Conservation (phyloP, 2,113 vertebrate species). For the Bufo gargarizans region DNA sequence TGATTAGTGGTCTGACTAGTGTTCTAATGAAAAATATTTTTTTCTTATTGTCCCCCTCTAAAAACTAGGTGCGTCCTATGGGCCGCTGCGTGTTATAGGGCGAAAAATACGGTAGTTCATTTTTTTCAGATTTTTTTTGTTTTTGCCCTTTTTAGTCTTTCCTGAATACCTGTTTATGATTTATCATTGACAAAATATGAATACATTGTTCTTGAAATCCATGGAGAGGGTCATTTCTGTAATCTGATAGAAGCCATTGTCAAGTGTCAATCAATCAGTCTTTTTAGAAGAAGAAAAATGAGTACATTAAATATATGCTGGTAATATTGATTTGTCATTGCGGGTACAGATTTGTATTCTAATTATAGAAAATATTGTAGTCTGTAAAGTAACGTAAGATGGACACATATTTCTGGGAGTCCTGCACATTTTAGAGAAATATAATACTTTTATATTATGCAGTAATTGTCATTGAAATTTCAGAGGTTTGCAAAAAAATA, state of each 20-base stretch:
- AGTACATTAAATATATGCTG: not conserved
- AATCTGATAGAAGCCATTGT: slow-evolving; percentile 4
- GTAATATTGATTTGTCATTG: slow-evolving; percentile 10
- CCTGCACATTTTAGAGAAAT: not conserved
- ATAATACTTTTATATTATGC: too few species aligned
- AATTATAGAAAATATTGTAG: not conserved
- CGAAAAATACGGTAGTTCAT: too few species aligned
- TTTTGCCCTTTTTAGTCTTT: not conserved
- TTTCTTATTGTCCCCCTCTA: too few species aligned
- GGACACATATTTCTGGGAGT: not conserved
- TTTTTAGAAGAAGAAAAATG: slow-evolving; percentile 7
- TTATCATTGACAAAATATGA: not conserved
- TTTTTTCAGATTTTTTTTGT: not conserved
- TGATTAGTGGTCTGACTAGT: too few species aligned
- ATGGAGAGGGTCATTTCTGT: not conserved
- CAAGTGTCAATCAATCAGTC: slow-evolving; percentile 18
- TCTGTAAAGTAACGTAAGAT: not conserved
- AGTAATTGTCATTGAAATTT: too few species aligned
- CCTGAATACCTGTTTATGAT: not conserved
- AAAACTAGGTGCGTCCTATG: too few species aligned
- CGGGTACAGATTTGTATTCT: not conserved
- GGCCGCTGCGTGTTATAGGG: too few species aligned
- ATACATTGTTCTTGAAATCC: not conserved
- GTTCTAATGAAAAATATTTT: too few species aligned
- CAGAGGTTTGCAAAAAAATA: too few species aligned